phyloP scores from a whole-genome alignment of 2,888 invertebrate species.

The Bunonema sp. region DNA sequence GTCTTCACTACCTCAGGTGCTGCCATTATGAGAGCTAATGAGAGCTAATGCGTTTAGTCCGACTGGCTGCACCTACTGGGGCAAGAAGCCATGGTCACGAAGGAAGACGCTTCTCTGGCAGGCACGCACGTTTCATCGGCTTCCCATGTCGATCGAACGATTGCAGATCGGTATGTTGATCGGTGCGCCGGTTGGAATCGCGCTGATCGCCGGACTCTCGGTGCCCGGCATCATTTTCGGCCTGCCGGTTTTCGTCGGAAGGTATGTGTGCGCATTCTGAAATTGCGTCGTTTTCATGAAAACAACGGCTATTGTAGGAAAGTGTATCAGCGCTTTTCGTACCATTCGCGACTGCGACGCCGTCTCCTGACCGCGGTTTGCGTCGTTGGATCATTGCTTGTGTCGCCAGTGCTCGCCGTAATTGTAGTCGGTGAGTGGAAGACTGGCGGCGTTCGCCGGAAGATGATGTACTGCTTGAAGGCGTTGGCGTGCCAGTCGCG shows the following conservation, averaged over 20 bases:
- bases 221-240: conserved; percentile 86
- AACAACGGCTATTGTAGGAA: too few relatives aligned
- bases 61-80: conserved; percentile 61
- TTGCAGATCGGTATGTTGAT: too few relatives aligned
- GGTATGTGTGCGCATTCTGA: conserved; percentile 45
- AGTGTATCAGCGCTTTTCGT: conserved; percentile 36
- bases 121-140: too few relatives aligned
- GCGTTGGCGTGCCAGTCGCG: conserved; percentile 70
- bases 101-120: conserved; percentile 97
- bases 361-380: conserved; percentile 38
- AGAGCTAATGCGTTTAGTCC: conserved; percentile 44
- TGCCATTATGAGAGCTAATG: neutral
- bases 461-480: conserved; percentile 30
- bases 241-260: conserved; percentile 85
- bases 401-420: conserved; percentile 53
- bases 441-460: too few relatives aligned
- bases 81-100: conserved; percentile 91
- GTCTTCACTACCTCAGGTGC: conserved; percentile 84
- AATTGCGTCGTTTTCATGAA: too few relatives aligned
- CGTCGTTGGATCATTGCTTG: conserved; percentile 48
- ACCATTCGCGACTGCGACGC: conserved; percentile 19
- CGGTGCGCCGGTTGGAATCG: conserved; percentile 86
- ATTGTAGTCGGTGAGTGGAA: conserved; percentile 53
- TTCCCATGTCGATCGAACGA: too few relatives aligned
- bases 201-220: conserved; percentile 74